Base-by-base conservation (phyloP, 2,797 vertebrate species). In the Cyprinella venusta region DNA sequence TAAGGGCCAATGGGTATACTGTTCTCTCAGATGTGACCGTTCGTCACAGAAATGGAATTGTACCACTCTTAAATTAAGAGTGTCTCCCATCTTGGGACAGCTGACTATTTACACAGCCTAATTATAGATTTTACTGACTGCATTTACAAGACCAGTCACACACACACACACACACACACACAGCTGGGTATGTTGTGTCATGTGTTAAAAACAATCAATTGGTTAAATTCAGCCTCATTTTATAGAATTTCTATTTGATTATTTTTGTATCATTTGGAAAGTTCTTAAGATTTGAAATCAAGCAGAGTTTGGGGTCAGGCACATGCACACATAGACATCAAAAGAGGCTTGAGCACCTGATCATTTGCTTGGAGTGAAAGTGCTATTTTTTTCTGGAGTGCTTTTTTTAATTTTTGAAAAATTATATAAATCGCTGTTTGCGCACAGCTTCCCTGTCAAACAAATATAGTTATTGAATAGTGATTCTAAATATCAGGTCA, bases 81-180 rank as follows among this genome's bases (percentile, higher is more conserved):
- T n/a, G 26, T 81, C 86, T 81, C 65, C 69, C 71, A 88, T 83
- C 67, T 88, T 87, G 82, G 89, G 94, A 94, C 95, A 96, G 96
- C 95, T 96, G 96, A 91, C 88, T 92, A 94, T 96, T 95, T 95
- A 93, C 70, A 79, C 87, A 84, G 75, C 90, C 92, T 95, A 90
- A 92, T 94, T 94, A 94, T 91, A 87, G 90, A 87, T 89, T 5
- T 69, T 54, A 76, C 54, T 64, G 69, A 72, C 52, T 48, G 86
- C 21, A 59, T 56, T 78, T 36, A 26, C 36, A 81, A 12, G 30
- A n/a, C 3, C 50, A 45, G 21, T 64, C 45, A 54, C 54, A 82
- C 42, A 54, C 45, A 33, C 26, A n/a, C n/a, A n/a, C n/a, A n/a
- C n/a, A n/a, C 45, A 54, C 54, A 82, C 42, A 54, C 80, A 82